These are phyloP conservation scores for Orius insidiosus DNA, from an alignment of 1,140 invertebrate genomes.

Conservation along the genomic window DNA sequence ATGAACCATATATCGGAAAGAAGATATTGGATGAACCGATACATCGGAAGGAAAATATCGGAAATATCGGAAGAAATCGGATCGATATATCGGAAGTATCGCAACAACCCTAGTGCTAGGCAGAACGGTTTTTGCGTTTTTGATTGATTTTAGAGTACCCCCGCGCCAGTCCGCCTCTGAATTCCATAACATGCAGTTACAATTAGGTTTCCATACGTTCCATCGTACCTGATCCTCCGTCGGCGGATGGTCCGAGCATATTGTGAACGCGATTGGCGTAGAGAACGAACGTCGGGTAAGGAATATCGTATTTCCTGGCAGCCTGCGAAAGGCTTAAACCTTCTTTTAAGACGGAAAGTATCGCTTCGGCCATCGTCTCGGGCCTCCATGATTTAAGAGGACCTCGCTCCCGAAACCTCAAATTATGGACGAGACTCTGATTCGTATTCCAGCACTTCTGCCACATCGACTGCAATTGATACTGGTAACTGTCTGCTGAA, in stretches of 20 bases:
- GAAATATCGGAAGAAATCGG: no score
- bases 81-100: no score
- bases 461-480: conserved; percentile 84
- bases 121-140: no score
- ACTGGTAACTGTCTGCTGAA: conserved; percentile 79
- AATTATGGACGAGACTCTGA: conserved; percentile 68
- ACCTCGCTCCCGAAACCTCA: conserved; percentile 76
- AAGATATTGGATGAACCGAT: no score
- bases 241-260: conserved; percentile 75
- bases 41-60: no score
- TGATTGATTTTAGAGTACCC: no score
- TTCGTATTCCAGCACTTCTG: conserved; percentile 87
- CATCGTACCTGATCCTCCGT: conserved; percentile 55
- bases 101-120: no score
- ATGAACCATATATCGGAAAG: no score
- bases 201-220: not conserved
- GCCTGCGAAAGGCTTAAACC: conserved; percentile 76
- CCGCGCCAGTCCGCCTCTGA: no score
- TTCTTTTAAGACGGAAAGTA: conserved; percentile 77
- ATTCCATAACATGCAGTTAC: no score
- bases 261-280: conserved; percentile 86
- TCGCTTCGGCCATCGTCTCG: conserved; percentile 85
- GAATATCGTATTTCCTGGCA: conserved; percentile 81
- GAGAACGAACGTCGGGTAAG: conserved; percentile 84
- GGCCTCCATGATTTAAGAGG: conserved; percentile 82